Evolutionary conservation across 1,140 invertebrate species (phyloP), one percentile per base, ranked within the genome.

Genomic region (Stegodyphus dumicola): DNA sequence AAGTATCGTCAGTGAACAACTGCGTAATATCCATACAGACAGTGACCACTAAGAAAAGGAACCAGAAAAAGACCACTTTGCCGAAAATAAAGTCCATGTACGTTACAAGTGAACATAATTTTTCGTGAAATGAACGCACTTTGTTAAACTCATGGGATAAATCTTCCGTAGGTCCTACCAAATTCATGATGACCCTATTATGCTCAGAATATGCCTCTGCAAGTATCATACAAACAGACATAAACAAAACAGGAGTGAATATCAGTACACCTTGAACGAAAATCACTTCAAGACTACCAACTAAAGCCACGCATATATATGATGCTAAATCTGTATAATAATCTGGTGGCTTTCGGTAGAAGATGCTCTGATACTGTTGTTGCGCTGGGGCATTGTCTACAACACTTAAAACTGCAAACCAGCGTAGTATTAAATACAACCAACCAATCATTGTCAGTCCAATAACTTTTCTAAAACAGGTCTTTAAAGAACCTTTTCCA

Each of bases 1-100:
- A 65, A 13, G 77, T 87, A 60, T 88, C 86, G 18, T 88, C 87
- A 11, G 86, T 88, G 77, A 88, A 88, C 1, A 88, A 67, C 51
- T 88, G 87, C 0, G 87, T 88, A 6, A 88, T 81, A 53, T 88
- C 87, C 71, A 88, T 70, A 69, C 87, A 88, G 11, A 86, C 85
- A 10, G 78, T 83, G 6, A 88, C 64, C 1, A 88, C 64, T 0
- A 87, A 67, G 11, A 87, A 83, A 5, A 88, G 33, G 65, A 85
- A 88, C 87, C 87, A 88, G 69, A 87, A 85, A 74, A 88, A 88
- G 7, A 88, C 67, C 4, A 86, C 73, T 66, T 87, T 88, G 6
- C 87, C 87, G 52, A 87, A 87, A 48, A 85, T 86, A 9, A 48
- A 69, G 69, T 88, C 87, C 52, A 86, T 86, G 60, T 85, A 76